Percentiles rank a stretch among this genome's conserved stretches.
phyloP scores from a whole-genome alignment of 2,888 invertebrate genomes.

The Fabriciana adippe region DNA sequence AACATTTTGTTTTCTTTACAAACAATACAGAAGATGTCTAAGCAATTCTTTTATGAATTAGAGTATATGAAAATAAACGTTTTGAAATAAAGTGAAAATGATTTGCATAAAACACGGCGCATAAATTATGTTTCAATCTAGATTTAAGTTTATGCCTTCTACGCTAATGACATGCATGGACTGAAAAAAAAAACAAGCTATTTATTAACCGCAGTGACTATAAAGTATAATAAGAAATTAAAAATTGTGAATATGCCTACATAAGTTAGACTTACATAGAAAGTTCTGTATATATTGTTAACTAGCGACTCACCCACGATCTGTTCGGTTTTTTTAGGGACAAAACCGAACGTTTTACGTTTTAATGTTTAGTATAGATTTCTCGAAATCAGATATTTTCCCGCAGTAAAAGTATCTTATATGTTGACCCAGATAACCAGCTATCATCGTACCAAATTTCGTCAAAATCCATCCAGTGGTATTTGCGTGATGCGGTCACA shows the following conservation, averaged over 20 bases:
- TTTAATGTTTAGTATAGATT: too few species aligned
- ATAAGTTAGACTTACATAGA: not conserved
- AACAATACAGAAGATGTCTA: not conserved
- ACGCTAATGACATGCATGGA: slow-evolving; percentile 39
- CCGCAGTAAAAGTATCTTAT: too few species aligned
- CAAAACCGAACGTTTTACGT: too few species aligned
- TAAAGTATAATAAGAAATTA: slow-evolving; percentile 18
- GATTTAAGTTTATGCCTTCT: slow-evolving; percentile 42
- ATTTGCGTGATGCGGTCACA: too few species aligned
- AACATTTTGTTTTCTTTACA: too few species aligned
- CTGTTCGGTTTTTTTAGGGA: too few species aligned
- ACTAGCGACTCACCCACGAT: too few species aligned
- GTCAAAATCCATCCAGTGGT: too few species aligned
- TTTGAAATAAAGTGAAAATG: slow-evolving; percentile 36
- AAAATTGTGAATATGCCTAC: not conserved
- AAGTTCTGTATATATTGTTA: too few species aligned
- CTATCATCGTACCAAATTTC: too few species aligned
- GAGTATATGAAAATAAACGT: slow-evolving; percentile 22
- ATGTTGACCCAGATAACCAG: too few species aligned
- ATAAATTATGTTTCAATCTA: slow-evolving; percentile 44
- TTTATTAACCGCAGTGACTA: slow-evolving; percentile 31
- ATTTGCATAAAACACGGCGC: slow-evolving; percentile 44
- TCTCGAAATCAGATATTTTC: too few species aligned
- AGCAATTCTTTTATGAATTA: slow-evolving; percentile 2
- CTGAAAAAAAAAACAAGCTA: slow-evolving; percentile 27